Conservation (phyloP, 30 jellyfish, hydroid and myxozoan genomes). For the Morbakka virulenta region DNA sequence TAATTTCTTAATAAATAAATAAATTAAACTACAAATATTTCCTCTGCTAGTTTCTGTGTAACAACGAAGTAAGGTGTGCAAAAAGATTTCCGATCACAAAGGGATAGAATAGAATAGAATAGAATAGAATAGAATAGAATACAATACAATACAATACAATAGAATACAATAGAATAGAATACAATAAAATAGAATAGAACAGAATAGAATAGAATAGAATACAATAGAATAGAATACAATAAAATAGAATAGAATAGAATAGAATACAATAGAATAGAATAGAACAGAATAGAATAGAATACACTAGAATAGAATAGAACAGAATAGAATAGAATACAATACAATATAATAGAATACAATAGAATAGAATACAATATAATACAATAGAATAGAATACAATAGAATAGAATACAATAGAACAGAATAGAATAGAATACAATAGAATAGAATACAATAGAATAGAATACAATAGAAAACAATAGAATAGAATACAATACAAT, state of each 20-base stretch:
- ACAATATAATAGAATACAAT: too few species aligned
- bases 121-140: constrained; percentile 2
- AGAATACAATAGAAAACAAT: not conserved
- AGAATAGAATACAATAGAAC: too few species aligned
- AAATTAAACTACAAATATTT: too few species aligned
- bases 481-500: too few species aligned
- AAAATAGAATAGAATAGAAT: not conserved
- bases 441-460: constrained; percentile 5
- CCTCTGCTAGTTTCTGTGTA: too few species aligned
- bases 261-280: not conserved
- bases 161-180: not conserved
- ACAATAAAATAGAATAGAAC: too few species aligned
- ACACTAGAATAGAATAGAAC: not conserved
- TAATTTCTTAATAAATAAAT: too few species aligned
- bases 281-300: constrained; percentile 8
- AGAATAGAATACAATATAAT: not conserved
- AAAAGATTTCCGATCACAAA: too few species aligned
- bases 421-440: constrained; percentile 5
- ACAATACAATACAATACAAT: not conserved
- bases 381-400: not conserved
- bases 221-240: too few species aligned
- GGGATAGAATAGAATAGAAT: constrained; percentile 2
- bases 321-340: constrained; percentile 6
- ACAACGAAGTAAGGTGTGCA: too few species aligned
- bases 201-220: not conserved